Percentiles rank a stretch among this genome's conserved stretches.
Conservation (phyloP, 2,797 vertebrate species). For the Falco cherrug region DNA sequence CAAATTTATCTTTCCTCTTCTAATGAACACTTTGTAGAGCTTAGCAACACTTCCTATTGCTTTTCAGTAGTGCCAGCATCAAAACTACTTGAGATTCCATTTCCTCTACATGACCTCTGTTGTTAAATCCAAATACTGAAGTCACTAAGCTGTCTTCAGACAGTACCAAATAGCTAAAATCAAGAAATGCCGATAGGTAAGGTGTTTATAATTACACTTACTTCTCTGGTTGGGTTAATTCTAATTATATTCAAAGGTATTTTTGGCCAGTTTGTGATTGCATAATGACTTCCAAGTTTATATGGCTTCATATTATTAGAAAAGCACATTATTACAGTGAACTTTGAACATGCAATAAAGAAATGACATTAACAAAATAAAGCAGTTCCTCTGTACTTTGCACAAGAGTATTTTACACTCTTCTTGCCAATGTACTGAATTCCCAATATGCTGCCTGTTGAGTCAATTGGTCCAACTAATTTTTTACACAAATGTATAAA, state of each 20-base stretch:
- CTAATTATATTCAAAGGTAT: neutral
- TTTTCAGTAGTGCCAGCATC: neutral
- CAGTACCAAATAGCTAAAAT: neutral
- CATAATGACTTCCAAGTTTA: neutral
- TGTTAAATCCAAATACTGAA: neutral
- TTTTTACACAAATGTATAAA: neutral
- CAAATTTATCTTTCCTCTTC: neutral
- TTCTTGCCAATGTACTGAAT: neutral
- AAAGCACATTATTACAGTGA: neutral
- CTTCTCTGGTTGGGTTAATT: neutral
- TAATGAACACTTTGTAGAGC: neutral
- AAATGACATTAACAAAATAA: neutral
- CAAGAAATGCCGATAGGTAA: neutral
- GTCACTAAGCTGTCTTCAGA: neutral
- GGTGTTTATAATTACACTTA: neutral
- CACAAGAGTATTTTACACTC: neutral
- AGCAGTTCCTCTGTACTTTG: neutral
- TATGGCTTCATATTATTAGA: neutral
- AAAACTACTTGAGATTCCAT: neutral
- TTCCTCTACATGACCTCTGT: neutral
- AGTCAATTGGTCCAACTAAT: neutral
- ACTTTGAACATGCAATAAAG: neutral
- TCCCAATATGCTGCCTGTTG: neutral
- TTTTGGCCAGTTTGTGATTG: neutral
- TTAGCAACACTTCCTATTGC: neutral